These are phyloP conservation scores for Dendropsophus ebraccatus DNA, from an alignment of 2,113 vertebrate species.

Conservation along the genomic window DNA sequence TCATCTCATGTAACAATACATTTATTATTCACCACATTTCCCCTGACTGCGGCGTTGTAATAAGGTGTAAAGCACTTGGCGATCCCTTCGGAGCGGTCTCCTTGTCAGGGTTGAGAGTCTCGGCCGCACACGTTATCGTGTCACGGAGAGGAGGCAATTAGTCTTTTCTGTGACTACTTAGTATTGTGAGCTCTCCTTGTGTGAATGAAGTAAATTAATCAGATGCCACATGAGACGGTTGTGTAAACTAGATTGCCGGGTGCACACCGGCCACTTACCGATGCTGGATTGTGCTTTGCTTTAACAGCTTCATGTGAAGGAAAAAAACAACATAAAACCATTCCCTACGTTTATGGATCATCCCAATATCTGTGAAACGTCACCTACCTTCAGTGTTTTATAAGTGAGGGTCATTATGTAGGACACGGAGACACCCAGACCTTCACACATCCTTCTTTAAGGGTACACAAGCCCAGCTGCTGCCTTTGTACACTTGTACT, in stretches of 20 bases:
- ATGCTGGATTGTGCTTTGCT: too few relatives aligned
- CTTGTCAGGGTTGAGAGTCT: conserved; percentile 26
- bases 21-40: neutral
- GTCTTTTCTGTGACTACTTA: conserved; percentile 17
- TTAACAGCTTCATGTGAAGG: too few relatives aligned
- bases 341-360: neutral
- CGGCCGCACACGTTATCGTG: neutral
- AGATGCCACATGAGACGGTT: conserved; percentile 8
- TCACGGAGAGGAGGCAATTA: conserved; percentile 20
- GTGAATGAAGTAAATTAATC: conserved; percentile 42
- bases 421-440: too few relatives aligned
- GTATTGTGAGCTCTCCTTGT: neutral
- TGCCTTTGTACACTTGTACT: too few relatives aligned
- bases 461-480: too few relatives aligned
- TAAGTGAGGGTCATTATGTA: too few relatives aligned
- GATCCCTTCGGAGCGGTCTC: neutral
- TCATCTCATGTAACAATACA: conserved; percentile 2
- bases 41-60: neutral
- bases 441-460: too few relatives aligned
- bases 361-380: neutral
- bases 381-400: too few relatives aligned
- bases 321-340: too few relatives aligned
- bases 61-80: conserved; percentile 1
- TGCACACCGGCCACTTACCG: too few relatives aligned
- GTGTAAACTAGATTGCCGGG: conserved; percentile 14